A percentile compares a stretch with the other conserved stretches of the same genome.
phyloP scores from a whole-genome alignment of 2,113 vertebrate species.

The Syngnathus floridae region DNA sequence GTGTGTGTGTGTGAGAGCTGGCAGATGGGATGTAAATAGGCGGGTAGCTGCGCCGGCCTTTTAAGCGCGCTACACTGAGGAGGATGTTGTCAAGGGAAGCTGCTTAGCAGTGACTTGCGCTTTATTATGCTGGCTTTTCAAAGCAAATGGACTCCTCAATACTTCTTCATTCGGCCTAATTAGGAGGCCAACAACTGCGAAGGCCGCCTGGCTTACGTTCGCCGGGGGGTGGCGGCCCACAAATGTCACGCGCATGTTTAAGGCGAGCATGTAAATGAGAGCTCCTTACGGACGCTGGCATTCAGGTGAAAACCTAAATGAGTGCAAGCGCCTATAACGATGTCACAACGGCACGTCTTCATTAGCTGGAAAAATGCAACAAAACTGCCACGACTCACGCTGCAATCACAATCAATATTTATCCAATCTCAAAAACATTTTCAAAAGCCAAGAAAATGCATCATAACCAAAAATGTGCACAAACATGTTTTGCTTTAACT shows the following conservation, averaged over 20 bases:
- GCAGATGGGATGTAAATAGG: slow-evolving; percentile 73
- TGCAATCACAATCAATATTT: no score
- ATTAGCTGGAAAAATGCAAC: background rate
- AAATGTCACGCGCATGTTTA: slow-evolving; percentile 32
- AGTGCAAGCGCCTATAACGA: background rate
- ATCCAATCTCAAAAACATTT: no score
- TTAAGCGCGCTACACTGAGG: slow-evolving; percentile 57
- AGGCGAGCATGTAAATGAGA: slow-evolving; percentile 18
- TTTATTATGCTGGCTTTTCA: slow-evolving; percentile 65
- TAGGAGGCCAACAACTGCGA: slow-evolving; percentile 53
- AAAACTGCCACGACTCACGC: no score
- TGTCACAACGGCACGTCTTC: background rate
- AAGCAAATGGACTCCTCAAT: slow-evolving; percentile 67
- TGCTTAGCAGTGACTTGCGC: slow-evolving; percentile 65
- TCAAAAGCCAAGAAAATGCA: no score
- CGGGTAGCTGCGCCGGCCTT: slow-evolving; percentile 58
- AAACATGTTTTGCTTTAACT: no score
- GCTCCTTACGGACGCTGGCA: background rate
- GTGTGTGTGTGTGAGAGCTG: slow-evolving; percentile 23
- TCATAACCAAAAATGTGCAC: no score
- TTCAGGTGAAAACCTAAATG: background rate
- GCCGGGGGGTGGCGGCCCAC: slow-evolving; percentile 23
- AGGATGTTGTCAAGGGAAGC: slow-evolving; percentile 67
- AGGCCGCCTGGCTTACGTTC: slow-evolving; percentile 27
- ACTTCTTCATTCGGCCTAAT: slow-evolving; percentile 67